These are phyloP conservation scores for Drosophila guanche DNA, from an alignment of 1,140 invertebrate genomes.

Conservation along the genomic window DNA sequence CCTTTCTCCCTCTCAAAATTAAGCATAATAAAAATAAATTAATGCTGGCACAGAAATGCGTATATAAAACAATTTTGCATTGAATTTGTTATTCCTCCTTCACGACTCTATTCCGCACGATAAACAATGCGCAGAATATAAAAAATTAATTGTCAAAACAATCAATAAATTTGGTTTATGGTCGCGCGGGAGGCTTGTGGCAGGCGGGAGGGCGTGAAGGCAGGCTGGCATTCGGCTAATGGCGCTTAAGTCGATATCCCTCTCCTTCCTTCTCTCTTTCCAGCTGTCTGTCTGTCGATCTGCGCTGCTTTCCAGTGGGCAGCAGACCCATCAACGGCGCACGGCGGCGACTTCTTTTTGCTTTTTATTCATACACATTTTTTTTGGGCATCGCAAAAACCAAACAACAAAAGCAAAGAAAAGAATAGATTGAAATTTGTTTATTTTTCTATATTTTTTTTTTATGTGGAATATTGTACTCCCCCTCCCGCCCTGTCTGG, in stretches of 20 bases:
- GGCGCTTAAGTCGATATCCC: constrained; percentile 64
- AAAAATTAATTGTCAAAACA: constrained; percentile 79
- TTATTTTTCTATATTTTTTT: constrained; percentile 49
- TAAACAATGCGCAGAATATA: constrained; percentile 66
- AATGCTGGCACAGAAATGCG: constrained; percentile 27
- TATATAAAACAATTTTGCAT: constrained; percentile 38
- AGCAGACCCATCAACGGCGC: constrained; percentile 3
- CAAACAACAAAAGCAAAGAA: constrained; percentile 30
- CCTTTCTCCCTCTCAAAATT: constrained; percentile 14
- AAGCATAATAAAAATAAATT: constrained; percentile 55
- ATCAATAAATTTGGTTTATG: constrained; percentile 77
- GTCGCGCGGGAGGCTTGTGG: constrained; percentile 48
- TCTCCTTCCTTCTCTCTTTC: constrained; percentile 30
- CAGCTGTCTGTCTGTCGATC: constrained; percentile 25
- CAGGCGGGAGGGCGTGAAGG: constrained; percentile 6
- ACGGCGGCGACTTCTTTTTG: constrained; percentile 30
- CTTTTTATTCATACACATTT: constrained; percentile 27
- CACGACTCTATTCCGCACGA: constrained; percentile 15
- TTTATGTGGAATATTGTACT: constrained; percentile 2
- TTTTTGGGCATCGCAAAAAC: constrained; percentile 37
- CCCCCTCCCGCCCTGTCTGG: neutral
- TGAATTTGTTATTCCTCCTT: constrained; percentile 30
- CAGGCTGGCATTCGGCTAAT: constrained; percentile 38
- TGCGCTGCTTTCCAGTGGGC: constrained; percentile 18
- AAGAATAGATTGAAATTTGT: constrained; percentile 43